A percentile compares a stretch with the other conserved stretches of the same genome.
Evolutionary conservation across 2,888 invertebrate genomes (phyloP).

Genomic region (Strigamia transsilvanica): DNA sequence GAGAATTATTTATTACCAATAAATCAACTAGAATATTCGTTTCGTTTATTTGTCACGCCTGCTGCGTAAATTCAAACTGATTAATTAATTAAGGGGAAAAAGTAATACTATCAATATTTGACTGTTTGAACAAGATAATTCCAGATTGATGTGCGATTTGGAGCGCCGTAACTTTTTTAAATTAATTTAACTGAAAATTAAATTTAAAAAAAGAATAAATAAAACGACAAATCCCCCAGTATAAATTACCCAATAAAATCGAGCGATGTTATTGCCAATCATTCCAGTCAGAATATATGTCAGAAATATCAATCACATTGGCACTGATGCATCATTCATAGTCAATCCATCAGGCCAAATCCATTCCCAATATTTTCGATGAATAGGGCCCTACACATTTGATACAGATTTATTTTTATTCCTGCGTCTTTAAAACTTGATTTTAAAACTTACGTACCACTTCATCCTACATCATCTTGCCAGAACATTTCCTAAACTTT

Average conservation of each 20-base stretch:
- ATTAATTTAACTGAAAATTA: too few species aligned
- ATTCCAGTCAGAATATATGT: background rate
- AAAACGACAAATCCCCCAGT: background rate
- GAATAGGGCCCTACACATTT: too few species aligned
- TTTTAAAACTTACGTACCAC: background rate
- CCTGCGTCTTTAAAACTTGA: background rate
- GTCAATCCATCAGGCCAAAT: too few species aligned
- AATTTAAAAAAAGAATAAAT: background rate
- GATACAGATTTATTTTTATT: too few species aligned
- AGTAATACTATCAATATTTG: background rate
- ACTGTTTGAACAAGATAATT: background rate
- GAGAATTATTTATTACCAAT: background rate
- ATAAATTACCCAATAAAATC: constrained; percentile 1
- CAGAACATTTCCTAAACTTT: background rate
- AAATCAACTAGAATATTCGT: background rate
- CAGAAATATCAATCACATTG: constrained; percentile 15
- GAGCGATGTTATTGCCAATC: background rate
- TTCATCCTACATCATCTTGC: background rate
- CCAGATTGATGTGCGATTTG: background rate
- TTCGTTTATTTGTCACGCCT: background rate
- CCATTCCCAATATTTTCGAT: too few species aligned
- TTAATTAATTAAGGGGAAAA: background rate
- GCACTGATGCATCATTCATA: background rate
- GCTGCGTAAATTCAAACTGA: background rate
- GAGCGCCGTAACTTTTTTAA: background rate